Percentiles rank a stretch among this genome's conserved stretches.
Evolutionary conservation across 1,140 invertebrate genomes (phyloP).

Genomic region (Drosophila sp.): DNA sequence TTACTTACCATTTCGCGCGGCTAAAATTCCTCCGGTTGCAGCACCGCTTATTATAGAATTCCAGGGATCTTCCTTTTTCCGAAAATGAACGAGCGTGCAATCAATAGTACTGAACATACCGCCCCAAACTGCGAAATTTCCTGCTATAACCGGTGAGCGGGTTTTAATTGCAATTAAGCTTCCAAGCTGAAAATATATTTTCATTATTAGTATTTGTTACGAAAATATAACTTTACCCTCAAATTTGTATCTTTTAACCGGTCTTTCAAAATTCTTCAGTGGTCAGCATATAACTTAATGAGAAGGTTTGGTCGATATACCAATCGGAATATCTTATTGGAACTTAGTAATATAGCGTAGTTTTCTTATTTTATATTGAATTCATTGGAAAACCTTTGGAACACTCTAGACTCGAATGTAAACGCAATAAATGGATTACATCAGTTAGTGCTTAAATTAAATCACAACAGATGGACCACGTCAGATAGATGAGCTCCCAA

Average conservation of each 20-base stretch:
- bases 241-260: not conserved
- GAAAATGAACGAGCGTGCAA: slow-evolving; percentile 95
- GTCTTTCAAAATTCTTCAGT: too few relatives aligned
- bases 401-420: not conserved
- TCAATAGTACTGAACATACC: slow-evolving; percentile 99
- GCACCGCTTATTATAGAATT: slow-evolving; percentile 99
- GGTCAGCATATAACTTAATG: too few relatives aligned
- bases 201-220: not conserved
- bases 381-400: not conserved
- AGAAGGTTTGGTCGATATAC: too few relatives aligned
- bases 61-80: slow-evolving; percentile 99
- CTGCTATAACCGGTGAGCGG: slow-evolving; percentile 95
- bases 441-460: too few relatives aligned
- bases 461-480: too few relatives aligned
- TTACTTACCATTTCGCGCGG: slow-evolving; percentile 93
- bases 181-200: slow-evolving; percentile 85
- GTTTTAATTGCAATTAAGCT: slow-evolving; percentile 94
- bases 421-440: not conserved
- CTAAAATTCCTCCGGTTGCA: slow-evolving; percentile 96
- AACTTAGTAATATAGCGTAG: not conserved
- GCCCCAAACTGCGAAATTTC: slow-evolving; percentile 97
- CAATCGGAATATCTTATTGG: too few relatives aligned
- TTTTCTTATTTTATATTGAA: not conserved
- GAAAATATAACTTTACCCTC: too few relatives aligned
- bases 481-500: too few relatives aligned